These are phyloP conservation scores for Deilephila porcellus DNA, from an alignment of 2,888 invertebrate species.

Conservation along the genomic window DNA sequence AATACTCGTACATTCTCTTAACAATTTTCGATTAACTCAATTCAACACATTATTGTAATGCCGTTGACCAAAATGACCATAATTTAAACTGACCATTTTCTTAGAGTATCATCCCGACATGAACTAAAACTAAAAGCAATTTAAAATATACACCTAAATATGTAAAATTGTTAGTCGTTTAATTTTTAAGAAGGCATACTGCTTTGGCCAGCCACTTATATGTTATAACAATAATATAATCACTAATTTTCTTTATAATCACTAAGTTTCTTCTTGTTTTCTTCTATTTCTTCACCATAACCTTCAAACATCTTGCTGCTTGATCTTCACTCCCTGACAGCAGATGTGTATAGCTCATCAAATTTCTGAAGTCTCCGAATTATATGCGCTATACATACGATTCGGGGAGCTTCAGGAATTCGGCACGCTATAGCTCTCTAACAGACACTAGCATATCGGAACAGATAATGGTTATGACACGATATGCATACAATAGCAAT, in stretches of 20 bases:
- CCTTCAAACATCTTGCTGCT: neutral
- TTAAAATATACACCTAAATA: too few relatives aligned
- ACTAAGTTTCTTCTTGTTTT: neutral
- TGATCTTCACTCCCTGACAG: neutral
- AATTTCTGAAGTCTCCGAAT: constrained; percentile 31
- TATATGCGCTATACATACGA: constrained; percentile 26
- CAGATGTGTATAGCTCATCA: constrained; percentile 25
- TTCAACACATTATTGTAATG: too few relatives aligned
- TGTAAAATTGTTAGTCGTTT: too few relatives aligned
- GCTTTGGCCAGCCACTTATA: too few relatives aligned
- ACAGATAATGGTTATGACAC: neutral
- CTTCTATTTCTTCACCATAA: neutral
- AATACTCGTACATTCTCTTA: too few relatives aligned
- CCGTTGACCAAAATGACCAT: too few relatives aligned
- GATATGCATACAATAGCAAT: neutral
- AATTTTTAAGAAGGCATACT: too few relatives aligned
- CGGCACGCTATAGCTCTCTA: neutral
- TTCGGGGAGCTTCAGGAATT: constrained; percentile 30
- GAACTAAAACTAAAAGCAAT: too few relatives aligned
- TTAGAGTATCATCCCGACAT: too few relatives aligned
- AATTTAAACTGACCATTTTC: too few relatives aligned
- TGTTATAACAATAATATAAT: too few relatives aligned
- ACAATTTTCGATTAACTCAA: too few relatives aligned
- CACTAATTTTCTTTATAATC: neutral
- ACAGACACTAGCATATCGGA: neutral